Percentiles rank a stretch among this genome's conserved stretches.
phyloP scores from a whole-genome alignment of 2,797 vertebrate genomes.

The Notolepis coatsorum region DNA sequence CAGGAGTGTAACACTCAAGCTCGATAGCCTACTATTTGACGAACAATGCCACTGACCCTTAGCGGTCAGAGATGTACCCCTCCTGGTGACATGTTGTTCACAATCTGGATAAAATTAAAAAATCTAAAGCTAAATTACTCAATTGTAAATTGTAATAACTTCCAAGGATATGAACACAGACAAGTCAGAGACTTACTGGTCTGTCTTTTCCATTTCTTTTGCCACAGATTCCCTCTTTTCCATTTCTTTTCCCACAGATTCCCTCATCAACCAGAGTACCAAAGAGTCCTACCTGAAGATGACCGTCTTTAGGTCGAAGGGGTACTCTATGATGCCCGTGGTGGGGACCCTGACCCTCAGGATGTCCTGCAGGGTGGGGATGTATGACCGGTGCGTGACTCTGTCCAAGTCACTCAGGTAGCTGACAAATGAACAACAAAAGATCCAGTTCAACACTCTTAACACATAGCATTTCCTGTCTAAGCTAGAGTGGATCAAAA shows the following conservation, averaged over 20 bases:
- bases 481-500: not conserved
- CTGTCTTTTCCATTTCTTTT: too few species aligned
- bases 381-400: slow-evolving; percentile 70
- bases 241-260: not conserved
- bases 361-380: slow-evolving; percentile 87
- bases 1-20: too few species aligned
- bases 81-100: too few species aligned
- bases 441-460: slow-evolving; percentile 12
- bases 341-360: slow-evolving; percentile 85
- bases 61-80: too few species aligned
- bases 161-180: too few species aligned
- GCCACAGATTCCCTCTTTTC: not conserved
- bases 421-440: slow-evolving; percentile 66
- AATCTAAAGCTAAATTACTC: too few species aligned
- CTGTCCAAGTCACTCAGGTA: slow-evolving; percentile 86
- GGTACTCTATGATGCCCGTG: slow-evolving; percentile 89
- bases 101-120: too few species aligned
- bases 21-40: too few species aligned
- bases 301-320: slow-evolving; percentile 83
- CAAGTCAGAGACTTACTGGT: too few species aligned
- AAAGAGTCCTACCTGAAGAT: slow-evolving; percentile 82
- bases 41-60: too few species aligned
- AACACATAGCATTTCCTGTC: not conserved
- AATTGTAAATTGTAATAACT: too few species aligned
- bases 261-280: not conserved